Conservation (phyloP, 2,797 vertebrate species). For the Adelosebastes latens region DNA sequence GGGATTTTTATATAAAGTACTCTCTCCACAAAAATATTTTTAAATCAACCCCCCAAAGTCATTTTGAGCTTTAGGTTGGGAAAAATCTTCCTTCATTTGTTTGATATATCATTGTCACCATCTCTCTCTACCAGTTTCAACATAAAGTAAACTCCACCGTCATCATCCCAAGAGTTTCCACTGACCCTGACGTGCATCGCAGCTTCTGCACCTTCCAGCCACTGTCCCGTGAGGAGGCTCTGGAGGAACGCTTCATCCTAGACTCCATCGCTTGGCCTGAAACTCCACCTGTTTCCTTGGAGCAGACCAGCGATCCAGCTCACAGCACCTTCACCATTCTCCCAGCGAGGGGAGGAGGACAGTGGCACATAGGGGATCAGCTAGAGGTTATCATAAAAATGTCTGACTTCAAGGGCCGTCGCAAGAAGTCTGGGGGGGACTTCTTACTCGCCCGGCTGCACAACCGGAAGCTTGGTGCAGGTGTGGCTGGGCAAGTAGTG, state of each 20-base stretch:
- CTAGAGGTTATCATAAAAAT: constrained; percentile 41
- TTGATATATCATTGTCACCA: neutral
- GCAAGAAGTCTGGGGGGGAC: constrained; percentile 55
- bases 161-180: neutral
- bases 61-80: no score
- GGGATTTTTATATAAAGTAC: no score
- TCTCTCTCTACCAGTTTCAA: neutral
- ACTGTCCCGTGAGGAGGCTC: neutral
- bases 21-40: no score
- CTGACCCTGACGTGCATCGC: neutral
- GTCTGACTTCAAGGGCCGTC: constrained; percentile 20
- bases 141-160: neutral
- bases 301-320: constrained; percentile 27
- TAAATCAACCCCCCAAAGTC: no score
- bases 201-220: constrained; percentile 13
- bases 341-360: neutral
- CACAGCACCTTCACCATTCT: constrained; percentile 40
- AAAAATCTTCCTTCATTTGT: no score
- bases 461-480: constrained; percentile 16
- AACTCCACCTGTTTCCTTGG: constrained; percentile 4
- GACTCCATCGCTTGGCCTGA: constrained; percentile 43
- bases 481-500: constrained; percentile 51
- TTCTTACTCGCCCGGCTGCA: constrained; percentile 43
- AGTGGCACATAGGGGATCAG: constrained; percentile 41
- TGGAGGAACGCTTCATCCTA: constrained; percentile 6